A percentile compares a stretch with the other conserved stretches of the same genome.
phyloP scores from a whole-genome alignment of 2,888 invertebrate genomes.

The Hetaerina titia region DNA sequence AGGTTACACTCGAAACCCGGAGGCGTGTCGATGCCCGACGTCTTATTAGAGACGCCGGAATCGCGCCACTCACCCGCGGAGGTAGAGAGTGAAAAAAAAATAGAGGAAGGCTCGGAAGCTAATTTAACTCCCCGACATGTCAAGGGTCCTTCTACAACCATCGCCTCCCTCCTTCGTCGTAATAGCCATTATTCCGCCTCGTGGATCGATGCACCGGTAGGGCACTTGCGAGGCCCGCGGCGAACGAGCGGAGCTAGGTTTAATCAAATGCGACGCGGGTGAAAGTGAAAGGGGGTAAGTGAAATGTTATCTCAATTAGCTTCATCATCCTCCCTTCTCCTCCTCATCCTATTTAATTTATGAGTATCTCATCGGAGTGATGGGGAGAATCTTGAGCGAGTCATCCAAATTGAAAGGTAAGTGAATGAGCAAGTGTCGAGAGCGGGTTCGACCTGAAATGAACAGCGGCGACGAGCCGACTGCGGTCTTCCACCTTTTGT shows the following conservation, averaged over 20 bases:
- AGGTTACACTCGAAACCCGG: background rate
- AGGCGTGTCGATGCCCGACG: background rate
- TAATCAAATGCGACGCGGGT: background rate
- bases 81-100: background rate
- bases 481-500: background rate
- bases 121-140: conserved; percentile 9
- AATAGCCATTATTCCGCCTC: background rate
- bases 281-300: background rate
- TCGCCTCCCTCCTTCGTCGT: background rate
- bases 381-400: background rate
- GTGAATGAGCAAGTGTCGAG: background rate
- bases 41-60: background rate
- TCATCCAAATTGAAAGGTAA: background rate
- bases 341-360: background rate
- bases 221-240: background rate
- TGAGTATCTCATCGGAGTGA: background rate
- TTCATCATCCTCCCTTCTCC: background rate
- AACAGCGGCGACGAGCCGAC: background rate
- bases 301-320: conserved; percentile 35
- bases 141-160: background rate
- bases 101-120: background rate
- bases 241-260: background rate
- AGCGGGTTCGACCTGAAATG: background rate
- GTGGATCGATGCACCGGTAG: background rate
- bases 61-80: background rate